Base-by-base conservation (phyloP, 23 tunicate species). In the Botrylloides violaceus region DNA sequence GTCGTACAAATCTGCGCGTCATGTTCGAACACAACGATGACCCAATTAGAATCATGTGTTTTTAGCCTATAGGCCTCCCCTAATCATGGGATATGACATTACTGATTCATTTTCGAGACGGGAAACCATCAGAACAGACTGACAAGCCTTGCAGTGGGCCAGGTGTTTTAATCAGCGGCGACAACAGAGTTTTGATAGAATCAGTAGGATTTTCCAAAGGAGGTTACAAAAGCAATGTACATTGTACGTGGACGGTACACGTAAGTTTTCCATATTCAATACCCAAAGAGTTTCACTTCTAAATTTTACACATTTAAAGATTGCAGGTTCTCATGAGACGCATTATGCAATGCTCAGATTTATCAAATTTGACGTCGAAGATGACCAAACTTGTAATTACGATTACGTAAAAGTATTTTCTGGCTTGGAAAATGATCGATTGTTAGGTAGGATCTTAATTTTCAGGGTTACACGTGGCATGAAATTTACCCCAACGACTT, bases 361-460 rank as follows among this genome's bases (percentile, higher is more conserved):
- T 60, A 18, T 22, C 15, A 29, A 23, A 12, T 60, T 60, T 60
- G 65, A 29, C 1, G 30, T 26, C 1, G 65, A 60, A 1, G 30
- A 24, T 15, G 65, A 60, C 25, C 30, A 60, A 1, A 1, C 1
- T 15, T 60, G 65, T 22, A 1, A 60, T 1, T 60, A 60, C 25
- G 65, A 60, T 60, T 60, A 60, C 65, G 65, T 60, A 18, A 60
- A 60, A 60, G 65, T 60, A 18, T 60, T 25, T 60, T 60, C 65
- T 15, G 65, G 65, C 19, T 18, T 18, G 21, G 21, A 60, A 15
- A 60, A 24, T 15, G 65, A 60, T 23, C 30, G 30, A 24, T 60
- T 60, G 65, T 23, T 60, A 29, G 65, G 65, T 60, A 1, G 21
- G 65, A 29, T 1, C 58, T 1, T 49, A 21, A 43, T 43, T 15